phyloP scores from a whole-genome alignment of 1,140 invertebrate genomes.

The Chironomus tepperi region DNA sequence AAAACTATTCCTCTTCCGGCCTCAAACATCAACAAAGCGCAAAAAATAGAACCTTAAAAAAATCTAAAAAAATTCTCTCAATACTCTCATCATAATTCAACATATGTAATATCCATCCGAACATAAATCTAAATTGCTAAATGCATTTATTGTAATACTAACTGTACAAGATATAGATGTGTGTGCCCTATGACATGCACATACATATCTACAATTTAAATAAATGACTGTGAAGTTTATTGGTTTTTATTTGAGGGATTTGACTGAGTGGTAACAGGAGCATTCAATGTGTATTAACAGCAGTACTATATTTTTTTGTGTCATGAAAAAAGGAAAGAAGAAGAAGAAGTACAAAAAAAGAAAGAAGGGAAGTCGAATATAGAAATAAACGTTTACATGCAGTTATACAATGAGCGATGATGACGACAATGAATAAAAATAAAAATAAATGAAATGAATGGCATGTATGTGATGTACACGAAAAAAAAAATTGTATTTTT shows the following conservation, averaged over 20 bases:
- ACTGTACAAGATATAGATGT: neutral
- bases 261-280: conserved; percentile 11
- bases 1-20: too few species aligned
- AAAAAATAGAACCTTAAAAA: too few species aligned
- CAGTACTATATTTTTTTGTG: neutral
- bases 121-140: too few species aligned
- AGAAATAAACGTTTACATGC: too few species aligned
- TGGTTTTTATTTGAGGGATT: conserved; percentile 13
- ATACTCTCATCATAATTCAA: too few species aligned
- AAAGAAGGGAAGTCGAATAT: conserved; percentile 1
- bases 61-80: too few species aligned
- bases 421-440: neutral
- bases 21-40: too few species aligned
- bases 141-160: too few species aligned
- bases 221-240: conserved; percentile 14
- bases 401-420: neutral
- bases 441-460: neutral
- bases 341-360: too few species aligned
- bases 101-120: too few species aligned
- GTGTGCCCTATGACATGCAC: neutral
- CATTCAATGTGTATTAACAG: neutral
- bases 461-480: too few species aligned
- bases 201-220: neutral
- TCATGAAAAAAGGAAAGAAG: neutral
- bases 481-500: too few species aligned